Evolutionary conservation across 1,140 invertebrate species (phyloP).

Genomic region (Aphaenogaster ashmeadi): DNA sequence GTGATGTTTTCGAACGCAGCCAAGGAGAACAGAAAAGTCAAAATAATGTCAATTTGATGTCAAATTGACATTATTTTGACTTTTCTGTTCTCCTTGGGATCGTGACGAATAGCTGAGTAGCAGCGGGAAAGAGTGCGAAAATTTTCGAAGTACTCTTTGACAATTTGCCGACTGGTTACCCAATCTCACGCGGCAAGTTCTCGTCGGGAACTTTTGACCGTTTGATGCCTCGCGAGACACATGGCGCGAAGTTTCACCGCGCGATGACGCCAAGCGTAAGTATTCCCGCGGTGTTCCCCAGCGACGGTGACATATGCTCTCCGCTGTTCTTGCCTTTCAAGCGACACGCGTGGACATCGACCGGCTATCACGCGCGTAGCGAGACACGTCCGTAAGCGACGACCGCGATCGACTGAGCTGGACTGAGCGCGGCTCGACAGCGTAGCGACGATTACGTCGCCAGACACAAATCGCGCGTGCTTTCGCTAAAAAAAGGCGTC

Average conservation of each 20-base stretch:
- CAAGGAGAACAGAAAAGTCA: too few relatives aligned
- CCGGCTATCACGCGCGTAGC: neutral
- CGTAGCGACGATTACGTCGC: slow-evolving; percentile 28
- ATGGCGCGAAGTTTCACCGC: slow-evolving; percentile 31
- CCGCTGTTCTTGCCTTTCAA: neutral
- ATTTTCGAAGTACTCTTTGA: neutral
- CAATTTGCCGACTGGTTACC: neutral
- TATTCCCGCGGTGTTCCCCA: too few relatives aligned
- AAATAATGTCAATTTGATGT: too few relatives aligned
- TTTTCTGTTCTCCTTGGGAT: too few relatives aligned
- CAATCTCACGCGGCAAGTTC: neutral
- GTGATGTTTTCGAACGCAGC: too few relatives aligned
- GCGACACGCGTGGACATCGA: neutral
- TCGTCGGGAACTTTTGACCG: neutral
- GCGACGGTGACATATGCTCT: neutral
- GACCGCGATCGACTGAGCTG: slow-evolving; percentile 57
- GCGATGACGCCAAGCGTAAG: neutral
- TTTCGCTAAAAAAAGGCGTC: slow-evolving; percentile 2
- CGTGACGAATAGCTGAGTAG: neutral
- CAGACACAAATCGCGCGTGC: slow-evolving; percentile 7
- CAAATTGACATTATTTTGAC: too few relatives aligned
- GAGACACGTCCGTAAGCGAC: neutral
- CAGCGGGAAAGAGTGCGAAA: too few relatives aligned
- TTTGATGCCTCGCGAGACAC: neutral
- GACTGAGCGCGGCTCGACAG: slow-evolving; percentile 15